Percentiles rank a stretch among this genome's conserved stretches.
phyloP scores from a whole-genome alignment of 2,888 invertebrate genomes.

The Nemotelus nigrinus region DNA sequence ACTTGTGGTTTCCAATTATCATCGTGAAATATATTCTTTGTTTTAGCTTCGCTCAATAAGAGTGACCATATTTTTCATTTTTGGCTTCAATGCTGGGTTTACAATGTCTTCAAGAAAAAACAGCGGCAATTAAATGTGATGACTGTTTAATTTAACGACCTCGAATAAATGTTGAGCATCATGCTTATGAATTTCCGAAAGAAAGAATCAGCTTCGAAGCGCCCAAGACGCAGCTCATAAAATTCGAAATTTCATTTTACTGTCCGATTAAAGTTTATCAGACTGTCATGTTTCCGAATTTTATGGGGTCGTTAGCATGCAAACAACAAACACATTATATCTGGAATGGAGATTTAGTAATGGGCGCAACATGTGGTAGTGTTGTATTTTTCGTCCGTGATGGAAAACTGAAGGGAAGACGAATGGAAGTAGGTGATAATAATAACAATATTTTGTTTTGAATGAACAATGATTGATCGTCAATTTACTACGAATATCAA shows the following conservation, averaged over 20 bases:
- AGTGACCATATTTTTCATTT: too few species aligned
- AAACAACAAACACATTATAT: conserved; percentile 28
- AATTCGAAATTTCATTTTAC: conserved; percentile 37
- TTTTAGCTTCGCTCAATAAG: too few species aligned
- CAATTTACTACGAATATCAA: too few species aligned
- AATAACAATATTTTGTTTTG: too few species aligned
- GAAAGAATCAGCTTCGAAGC: neutral
- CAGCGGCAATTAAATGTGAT: conserved; percentile 24
- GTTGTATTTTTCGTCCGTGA: too few species aligned
- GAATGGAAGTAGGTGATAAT: too few species aligned
- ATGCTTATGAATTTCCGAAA: conserved; percentile 31
- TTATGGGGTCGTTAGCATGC: conserved; percentile 41
- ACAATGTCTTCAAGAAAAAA: neutral
- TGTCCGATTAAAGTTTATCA: conserved; percentile 28
- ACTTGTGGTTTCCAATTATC: too few species aligned
- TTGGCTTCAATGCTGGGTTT: too few species aligned
- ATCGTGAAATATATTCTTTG: too few species aligned
- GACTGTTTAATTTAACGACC: conserved; percentile 31
- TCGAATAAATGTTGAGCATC: conserved; percentile 25
- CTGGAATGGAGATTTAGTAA: conserved; percentile 2
- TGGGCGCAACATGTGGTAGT: conserved; percentile 31
- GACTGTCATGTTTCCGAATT: conserved; percentile 32
- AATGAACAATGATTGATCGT: too few species aligned
- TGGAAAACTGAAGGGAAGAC: too few species aligned
- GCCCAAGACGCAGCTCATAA: conserved; percentile 24